These are phyloP conservation scores for Acanthochromis polyacanthus DNA, from an alignment of 2,113 vertebrate genomes.

Conservation along the genomic window DNA sequence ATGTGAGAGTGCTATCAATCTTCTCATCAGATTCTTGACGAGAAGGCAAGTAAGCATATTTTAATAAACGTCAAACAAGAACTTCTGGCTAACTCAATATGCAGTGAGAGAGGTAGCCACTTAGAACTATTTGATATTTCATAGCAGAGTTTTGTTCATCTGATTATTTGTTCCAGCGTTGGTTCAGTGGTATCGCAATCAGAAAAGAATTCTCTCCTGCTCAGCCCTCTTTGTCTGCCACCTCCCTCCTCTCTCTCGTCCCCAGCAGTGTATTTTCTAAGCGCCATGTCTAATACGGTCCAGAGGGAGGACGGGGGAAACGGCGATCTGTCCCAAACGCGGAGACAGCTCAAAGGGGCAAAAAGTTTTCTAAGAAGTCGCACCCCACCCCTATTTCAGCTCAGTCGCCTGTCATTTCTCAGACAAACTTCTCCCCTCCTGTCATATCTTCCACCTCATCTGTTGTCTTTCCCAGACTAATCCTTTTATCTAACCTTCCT, in stretches of 20 bases:
- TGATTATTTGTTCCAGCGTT: constrained; percentile 45
- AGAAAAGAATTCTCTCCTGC: constrained; percentile 21
- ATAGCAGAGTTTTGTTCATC: not conserved
- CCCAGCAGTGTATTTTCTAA: constrained; percentile 54
- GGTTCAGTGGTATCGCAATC: constrained; percentile 33
- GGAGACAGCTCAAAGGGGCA: constrained; percentile 54
- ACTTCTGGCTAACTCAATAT: not conserved
- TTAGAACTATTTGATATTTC: not conserved
- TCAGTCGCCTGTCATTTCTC: constrained; percentile 24
- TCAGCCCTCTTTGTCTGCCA: constrained; percentile 23
- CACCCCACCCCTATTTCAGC: constrained; percentile 9
- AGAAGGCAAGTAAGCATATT: not conserved
- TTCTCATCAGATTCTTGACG: not conserved
- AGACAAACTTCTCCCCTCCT: constrained; percentile 13
- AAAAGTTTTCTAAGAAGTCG: constrained; percentile 38
- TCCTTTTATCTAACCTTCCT: constrained; percentile 36
- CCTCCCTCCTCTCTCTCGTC: constrained; percentile 9
- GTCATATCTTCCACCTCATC: constrained; percentile 33
- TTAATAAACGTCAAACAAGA: not conserved
- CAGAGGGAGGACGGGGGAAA: constrained; percentile 62
- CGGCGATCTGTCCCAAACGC: constrained; percentile 48
- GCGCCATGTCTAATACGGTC: constrained; percentile 72
- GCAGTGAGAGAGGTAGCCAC: not conserved
- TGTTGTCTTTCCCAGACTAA: constrained; percentile 27
- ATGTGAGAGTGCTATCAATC: not conserved